These are phyloP conservation scores for Porites lobata DNA, from an alignment of 92 coral and sea anemone genomes.

Conservation along the genomic window DNA sequence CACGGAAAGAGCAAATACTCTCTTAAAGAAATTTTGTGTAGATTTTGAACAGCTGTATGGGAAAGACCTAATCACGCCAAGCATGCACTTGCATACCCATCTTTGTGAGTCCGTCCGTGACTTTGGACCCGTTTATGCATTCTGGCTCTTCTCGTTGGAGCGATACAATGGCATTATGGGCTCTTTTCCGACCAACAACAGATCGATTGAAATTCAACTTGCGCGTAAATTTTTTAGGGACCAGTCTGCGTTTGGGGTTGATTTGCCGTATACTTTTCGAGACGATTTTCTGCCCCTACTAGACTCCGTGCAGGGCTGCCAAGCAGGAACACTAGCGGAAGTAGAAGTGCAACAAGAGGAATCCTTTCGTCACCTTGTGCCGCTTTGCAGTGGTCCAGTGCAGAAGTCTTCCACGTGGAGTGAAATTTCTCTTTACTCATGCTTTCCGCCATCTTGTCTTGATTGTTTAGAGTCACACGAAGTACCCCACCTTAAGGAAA, in stretches of 20 bases:
- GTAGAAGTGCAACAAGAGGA: neutral
- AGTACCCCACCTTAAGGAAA: conserved; percentile 13
- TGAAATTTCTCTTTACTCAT: conserved; percentile 13
- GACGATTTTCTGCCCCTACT: conserved; percentile 51
- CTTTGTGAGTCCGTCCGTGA: conserved; percentile 56
- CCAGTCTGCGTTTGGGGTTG: conserved; percentile 30
- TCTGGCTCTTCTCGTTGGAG: conserved; percentile 64
- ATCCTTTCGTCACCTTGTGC: neutral
- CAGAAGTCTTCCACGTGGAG: too few species aligned
- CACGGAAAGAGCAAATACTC: conserved; percentile 12
- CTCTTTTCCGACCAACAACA: conserved; percentile 42
- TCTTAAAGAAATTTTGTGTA: conserved; percentile 27
- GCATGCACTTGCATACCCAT: conserved; percentile 72
- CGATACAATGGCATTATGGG: conserved; percentile 69
- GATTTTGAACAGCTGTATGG: conserved; percentile 64
- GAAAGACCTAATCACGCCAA: conserved; percentile 28
- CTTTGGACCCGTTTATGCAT: conserved; percentile 68
- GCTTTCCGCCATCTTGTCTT: conserved; percentile 2
- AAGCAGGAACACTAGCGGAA: conserved; percentile 15
- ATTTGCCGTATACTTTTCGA: conserved; percentile 30
- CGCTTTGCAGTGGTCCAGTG: conserved; percentile 40
- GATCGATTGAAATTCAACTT: conserved; percentile 45
- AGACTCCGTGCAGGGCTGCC: neutral
- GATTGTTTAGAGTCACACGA: conserved; percentile 13
- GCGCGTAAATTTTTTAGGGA: conserved; percentile 47